Percentiles rank a stretch among this genome's conserved stretches.
phyloP scores from a whole-genome alignment of 2,888 invertebrate species.

The Griposia aprilina region DNA sequence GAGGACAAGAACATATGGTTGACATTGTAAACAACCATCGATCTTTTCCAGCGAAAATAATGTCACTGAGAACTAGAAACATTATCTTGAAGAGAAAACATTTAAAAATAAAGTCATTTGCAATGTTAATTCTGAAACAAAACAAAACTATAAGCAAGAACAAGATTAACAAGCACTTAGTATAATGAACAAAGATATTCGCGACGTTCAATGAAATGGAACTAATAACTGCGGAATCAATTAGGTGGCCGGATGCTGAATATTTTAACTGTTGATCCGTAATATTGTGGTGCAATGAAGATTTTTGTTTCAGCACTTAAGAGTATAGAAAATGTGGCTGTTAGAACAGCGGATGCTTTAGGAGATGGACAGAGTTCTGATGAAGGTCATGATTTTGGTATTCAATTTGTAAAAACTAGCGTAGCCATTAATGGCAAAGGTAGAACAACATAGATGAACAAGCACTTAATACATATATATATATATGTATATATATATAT shows the following conservation, averaged over 20 bases:
- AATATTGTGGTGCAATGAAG: slow-evolving; percentile 12
- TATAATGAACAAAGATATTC: slow-evolving; percentile 60
- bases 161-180: slow-evolving; percentile 50
- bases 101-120: slow-evolving; percentile 53
- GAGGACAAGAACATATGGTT: background rate
- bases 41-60: background rate
- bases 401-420: too few relatives aligned
- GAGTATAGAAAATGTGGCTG: background rate
- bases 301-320: slow-evolving; percentile 40
- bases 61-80: slow-evolving; percentile 2
- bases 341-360: background rate
- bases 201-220: slow-evolving; percentile 47
- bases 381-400: background rate
- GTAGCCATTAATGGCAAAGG: too few relatives aligned
- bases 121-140: slow-evolving; percentile 45
- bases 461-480: too few relatives aligned
- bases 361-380: background rate
- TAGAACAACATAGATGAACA: too few relatives aligned
- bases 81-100: slow-evolving; percentile 20
- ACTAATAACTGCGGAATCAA: slow-evolving; percentile 62
- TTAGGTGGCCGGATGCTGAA: slow-evolving; percentile 55
- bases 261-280: slow-evolving; percentile 30
- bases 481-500: too few relatives aligned
- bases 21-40: slow-evolving; percentile 9
- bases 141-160: slow-evolving; percentile 49